Evolutionary conservation across 1,140 invertebrate genomes (phyloP).

Genomic region (Bombus ignitus): DNA sequence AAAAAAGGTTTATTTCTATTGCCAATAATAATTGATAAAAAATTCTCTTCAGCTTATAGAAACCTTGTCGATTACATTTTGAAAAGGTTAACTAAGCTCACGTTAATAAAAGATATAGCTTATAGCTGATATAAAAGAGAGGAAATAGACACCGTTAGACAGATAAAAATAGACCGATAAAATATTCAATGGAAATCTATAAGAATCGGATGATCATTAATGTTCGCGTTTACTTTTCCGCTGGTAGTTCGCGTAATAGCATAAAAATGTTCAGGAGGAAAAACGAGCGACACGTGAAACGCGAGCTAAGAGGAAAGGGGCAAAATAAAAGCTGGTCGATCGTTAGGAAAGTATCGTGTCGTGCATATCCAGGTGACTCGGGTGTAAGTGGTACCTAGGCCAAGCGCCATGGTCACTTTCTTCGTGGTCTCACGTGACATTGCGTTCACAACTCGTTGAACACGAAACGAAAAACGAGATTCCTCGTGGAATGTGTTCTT

Average conservation of each 20-base stretch:
- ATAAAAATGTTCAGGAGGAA: constrained; percentile 14
- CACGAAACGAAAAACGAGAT: constrained; percentile 41
- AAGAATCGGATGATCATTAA: neutral
- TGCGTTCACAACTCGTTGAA: constrained; percentile 36
- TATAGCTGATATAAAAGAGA: neutral
- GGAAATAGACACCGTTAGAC: too few species aligned
- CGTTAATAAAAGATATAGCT: neutral
- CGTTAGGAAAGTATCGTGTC: constrained; percentile 49
- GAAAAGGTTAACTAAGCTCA: neutral
- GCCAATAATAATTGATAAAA: too few species aligned
- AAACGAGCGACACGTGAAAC: constrained; percentile 42
- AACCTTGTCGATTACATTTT: too few species aligned
- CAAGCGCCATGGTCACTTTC: constrained; percentile 66
- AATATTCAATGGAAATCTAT: neutral
- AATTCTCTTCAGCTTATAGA: too few species aligned
- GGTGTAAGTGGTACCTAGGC: constrained; percentile 52
- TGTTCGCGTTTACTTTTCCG: neutral
- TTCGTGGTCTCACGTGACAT: constrained; percentile 57
- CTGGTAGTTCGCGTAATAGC: neutral
- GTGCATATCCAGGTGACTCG: constrained; percentile 42
- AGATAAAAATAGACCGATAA: neutral
- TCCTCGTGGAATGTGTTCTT: too few species aligned
- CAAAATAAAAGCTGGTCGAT: constrained; percentile 37
- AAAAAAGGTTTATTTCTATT: too few species aligned
- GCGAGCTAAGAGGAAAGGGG: constrained; percentile 16